phyloP scores from a whole-genome alignment of 2,113 vertebrate species.

The Semicossyphus pulcher region DNA sequence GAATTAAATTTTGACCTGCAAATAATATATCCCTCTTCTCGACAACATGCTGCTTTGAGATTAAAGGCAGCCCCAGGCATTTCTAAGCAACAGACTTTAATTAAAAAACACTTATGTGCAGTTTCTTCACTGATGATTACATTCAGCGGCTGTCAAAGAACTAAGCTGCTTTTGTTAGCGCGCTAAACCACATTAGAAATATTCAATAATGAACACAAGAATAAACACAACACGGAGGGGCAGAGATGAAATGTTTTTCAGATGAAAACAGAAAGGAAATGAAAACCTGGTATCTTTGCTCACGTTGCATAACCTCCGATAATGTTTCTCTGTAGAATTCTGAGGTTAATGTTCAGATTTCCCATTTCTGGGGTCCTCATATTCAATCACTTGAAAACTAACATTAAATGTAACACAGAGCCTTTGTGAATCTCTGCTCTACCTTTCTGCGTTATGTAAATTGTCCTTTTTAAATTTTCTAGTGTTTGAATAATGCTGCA shows the following conservation, averaged over 20 bases:
- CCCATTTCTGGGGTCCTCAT: not conserved
- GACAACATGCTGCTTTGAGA: constrained; percentile 73
- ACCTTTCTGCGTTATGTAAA: constrained; percentile 29
- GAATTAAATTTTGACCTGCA: constrained; percentile 72
- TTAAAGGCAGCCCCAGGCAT: constrained; percentile 60
- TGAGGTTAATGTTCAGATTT: not conserved
- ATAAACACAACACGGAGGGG: constrained; percentile 20
- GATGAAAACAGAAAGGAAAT: not conserved
- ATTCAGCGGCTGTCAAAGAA: constrained; percentile 62
- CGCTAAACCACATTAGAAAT: constrained; percentile 26
- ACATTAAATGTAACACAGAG: not conserved
- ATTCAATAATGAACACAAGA: constrained; percentile 20
- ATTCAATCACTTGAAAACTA: not conserved
- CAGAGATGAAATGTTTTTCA: constrained; percentile 15
- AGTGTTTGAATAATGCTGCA: constrained; percentile 14
- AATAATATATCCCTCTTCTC: constrained; percentile 69
- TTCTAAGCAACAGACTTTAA: constrained; percentile 53
- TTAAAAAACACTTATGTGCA: constrained; percentile 57
- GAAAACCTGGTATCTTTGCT: not conserved
- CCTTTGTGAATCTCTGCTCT: constrained; percentile 7
- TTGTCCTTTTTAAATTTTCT: not conserved
- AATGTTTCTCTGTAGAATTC: not conserved
- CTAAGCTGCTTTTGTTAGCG: constrained; percentile 56
- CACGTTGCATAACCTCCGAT: not conserved
- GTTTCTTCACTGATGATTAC: constrained; percentile 62